These are phyloP conservation scores for Clivina fossor DNA, from an alignment of 2,888 invertebrate genomes.

Conservation along the genomic window DNA sequence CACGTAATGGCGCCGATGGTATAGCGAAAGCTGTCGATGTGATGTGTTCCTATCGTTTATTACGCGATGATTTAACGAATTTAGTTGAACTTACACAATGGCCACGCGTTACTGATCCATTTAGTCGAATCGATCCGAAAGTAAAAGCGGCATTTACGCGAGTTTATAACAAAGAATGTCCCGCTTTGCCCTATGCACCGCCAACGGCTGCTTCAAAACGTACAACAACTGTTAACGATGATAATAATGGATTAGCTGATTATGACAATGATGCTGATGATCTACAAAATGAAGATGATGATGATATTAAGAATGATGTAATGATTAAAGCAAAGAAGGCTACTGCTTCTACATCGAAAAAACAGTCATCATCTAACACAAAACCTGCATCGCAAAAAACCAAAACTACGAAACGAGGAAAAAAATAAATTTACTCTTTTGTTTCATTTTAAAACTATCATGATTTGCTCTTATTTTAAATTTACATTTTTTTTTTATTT, in stretches of 20 bases:
- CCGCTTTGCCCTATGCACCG: slow-evolving; percentile 76
- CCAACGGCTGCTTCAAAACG: slow-evolving; percentile 60
- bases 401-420: too few relatives aligned
- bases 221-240: slow-evolving; percentile 50
- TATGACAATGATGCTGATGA: slow-evolving; percentile 52
- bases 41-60: slow-evolving; percentile 81
- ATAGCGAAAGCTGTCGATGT: slow-evolving; percentile 69
- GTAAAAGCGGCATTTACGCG: slow-evolving; percentile 93
- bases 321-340: slow-evolving; percentile 71
- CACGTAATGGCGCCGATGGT: slow-evolving; percentile 69
- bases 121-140: slow-evolving; percentile 75
- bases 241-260: slow-evolving; percentile 46
- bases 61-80: slow-evolving; percentile 90
- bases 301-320: slow-evolving; percentile 69
- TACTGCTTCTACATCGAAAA: background rate
- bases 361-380: slow-evolving; percentile 7
- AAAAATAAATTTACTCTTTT: background rate
- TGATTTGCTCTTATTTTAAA: background rate
- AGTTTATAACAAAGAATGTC: slow-evolving; percentile 83
- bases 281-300: slow-evolving; percentile 57
- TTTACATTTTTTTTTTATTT: background rate
- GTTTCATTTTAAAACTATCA: background rate
- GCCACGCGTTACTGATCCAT: slow-evolving; percentile 77
- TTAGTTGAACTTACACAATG: slow-evolving; percentile 83
- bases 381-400: too few relatives aligned